A percentile compares a stretch with the other conserved stretches of the same genome.
Conservation (phyloP, 1,140 invertebrate species). For the Philotrypesis tridentata region DNA sequence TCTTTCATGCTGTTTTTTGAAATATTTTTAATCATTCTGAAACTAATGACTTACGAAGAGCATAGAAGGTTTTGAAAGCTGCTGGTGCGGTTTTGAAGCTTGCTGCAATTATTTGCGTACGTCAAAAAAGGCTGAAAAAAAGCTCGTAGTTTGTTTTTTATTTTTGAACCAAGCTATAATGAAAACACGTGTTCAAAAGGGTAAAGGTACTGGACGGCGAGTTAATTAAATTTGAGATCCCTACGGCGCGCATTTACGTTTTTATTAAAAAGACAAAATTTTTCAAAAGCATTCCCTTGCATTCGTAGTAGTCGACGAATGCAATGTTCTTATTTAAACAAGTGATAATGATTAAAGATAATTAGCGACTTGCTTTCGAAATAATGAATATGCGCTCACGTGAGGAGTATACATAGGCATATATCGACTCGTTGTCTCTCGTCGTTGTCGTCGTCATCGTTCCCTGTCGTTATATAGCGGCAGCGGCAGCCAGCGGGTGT, state of each 20-base stretch:
- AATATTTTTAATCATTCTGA: too few species aligned
- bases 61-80: too few species aligned
- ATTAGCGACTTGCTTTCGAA: conserved; percentile 49
- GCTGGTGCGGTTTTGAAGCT: too few species aligned
- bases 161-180: too few species aligned
- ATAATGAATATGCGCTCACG: conserved; percentile 18
- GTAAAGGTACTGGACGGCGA: too few species aligned
- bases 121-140: too few species aligned
- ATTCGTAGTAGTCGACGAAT: background rate
- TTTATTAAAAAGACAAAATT: conserved; percentile 46
- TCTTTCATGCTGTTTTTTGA: too few species aligned
- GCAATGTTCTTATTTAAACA: conserved; percentile 42
- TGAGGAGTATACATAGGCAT: too few species aligned
- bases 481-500: background rate
- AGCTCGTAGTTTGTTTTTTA: too few species aligned
- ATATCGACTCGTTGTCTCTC: background rate
- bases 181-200: too few species aligned
- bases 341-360: conserved; percentile 50
- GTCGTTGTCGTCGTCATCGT: background rate
- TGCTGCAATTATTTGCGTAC: too few species aligned
- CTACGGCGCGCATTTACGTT: background rate
- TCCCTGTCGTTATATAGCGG: background rate
- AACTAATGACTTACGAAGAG: too few species aligned
- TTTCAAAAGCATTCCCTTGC: conserved; percentile 3
- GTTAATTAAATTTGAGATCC: conserved; percentile 13